Base-by-base conservation (phyloP, 2,113 vertebrate genomes). In the Aphelocoma coerulescens region DNA sequence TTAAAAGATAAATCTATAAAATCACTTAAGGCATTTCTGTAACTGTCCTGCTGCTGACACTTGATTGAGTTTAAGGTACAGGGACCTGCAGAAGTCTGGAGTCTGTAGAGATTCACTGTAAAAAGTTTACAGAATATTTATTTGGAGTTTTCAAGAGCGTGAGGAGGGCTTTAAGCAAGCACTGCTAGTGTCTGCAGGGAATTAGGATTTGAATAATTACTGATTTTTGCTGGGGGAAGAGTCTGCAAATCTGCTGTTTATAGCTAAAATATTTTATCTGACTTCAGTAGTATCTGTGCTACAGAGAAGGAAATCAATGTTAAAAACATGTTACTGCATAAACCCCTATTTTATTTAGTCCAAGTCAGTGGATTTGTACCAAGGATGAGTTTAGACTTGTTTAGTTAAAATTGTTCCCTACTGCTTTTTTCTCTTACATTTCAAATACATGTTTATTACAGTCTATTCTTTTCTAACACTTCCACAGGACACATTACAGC, bases 401-500 rank as follows among this genome's bases (percentile, higher is more conserved):
- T 90, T 9, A 52, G 57, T 37, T 87, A 49, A 87, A 84, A 67
- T 54, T 89, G 7, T 43, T 80, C 62, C 30, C n/a, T 68, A 15
- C 18, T 77, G 17, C 24, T n/a, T 63, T 66, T 74, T 85, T 39
- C 49, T 79, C 22, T 44, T 82, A 3, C 5, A 35, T 79, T 77
- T 71, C 11, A 1, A 72, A 33, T 78, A 33, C 43, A 27, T 0
- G 1, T 72, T 86, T 74, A 16, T 88, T 68, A 73, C 48, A 39
- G 49, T 66, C n/a, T 54, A 17, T 87, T 78, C 58, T 51, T 58
- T 84, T 32, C 75, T 85, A 27, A 71, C 94, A 4, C 89, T 52
- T 97, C 88, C 69, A 28, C 69, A 99, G 99, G 99, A 93, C 98
- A 99, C 66, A 97, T 99, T 89, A 99, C 98, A 27, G 97, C 98